These are phyloP conservation scores for Tillus elongatus DNA, from an alignment of 2,888 invertebrate species.

Conservation along the genomic window DNA sequence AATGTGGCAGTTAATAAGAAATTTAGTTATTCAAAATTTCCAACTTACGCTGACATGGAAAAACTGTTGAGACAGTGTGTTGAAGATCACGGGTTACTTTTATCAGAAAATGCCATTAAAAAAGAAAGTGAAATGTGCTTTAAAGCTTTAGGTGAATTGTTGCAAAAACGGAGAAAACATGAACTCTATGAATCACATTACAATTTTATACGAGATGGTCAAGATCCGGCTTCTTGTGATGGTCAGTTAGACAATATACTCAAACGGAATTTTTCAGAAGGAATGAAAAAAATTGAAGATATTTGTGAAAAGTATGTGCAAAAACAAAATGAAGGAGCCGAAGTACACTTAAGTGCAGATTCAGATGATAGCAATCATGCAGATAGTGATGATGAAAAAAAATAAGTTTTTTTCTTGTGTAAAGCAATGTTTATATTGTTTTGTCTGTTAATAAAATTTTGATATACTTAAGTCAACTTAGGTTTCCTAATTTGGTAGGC, in stretches of 20 bases:
- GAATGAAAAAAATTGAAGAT: slow-evolving; percentile 26
- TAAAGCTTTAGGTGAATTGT: slow-evolving; percentile 30
- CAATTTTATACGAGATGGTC: slow-evolving; percentile 22
- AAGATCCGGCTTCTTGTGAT: slow-evolving; percentile 33
- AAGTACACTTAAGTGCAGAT: slow-evolving; percentile 21
- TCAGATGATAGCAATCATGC: slow-evolving; percentile 22
- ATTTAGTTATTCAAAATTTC: slow-evolving; percentile 31
- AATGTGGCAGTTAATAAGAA: slow-evolving; percentile 30
- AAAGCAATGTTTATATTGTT: too few species aligned
- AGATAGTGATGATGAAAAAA: slow-evolving; percentile 18
- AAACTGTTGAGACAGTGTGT: slow-evolving; percentile 28
- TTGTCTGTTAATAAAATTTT: too few species aligned
- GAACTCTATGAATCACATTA: slow-evolving; percentile 32
- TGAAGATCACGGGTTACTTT: slow-evolving; percentile 23
- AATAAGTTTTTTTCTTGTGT: too few species aligned
- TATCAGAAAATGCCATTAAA: slow-evolving; percentile 26
- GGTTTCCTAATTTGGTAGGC: too few species aligned
- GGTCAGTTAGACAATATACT: slow-evolving; percentile 25
- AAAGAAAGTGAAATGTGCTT: slow-evolving; percentile 32
- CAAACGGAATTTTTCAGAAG: slow-evolving; percentile 25
- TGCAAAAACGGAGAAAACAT: slow-evolving; percentile 30
- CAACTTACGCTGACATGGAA: slow-evolving; percentile 32
- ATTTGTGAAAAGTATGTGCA: slow-evolving; percentile 27
- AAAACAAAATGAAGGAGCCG: slow-evolving; percentile 23
- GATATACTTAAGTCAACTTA: too few species aligned